Conservation (phyloP, 2,797 vertebrate genomes). For the Fistularia tabacaria region DNA sequence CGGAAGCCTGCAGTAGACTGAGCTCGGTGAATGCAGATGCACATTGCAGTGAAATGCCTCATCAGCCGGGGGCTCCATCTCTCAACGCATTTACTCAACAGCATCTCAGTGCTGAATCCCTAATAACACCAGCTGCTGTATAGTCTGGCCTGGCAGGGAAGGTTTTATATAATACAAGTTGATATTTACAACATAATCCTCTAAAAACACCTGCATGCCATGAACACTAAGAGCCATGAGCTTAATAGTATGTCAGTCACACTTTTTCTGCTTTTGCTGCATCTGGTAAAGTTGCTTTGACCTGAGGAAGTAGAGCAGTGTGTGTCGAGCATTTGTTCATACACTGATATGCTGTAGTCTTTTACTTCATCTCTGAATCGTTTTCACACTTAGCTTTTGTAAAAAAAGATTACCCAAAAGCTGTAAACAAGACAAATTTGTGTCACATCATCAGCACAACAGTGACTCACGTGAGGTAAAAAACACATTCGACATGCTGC, state of each 20-base stretch:
- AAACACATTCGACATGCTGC: no score
- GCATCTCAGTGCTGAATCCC: slow-evolving; percentile 13
- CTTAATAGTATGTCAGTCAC: not conserved
- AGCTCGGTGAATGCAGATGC: slow-evolving; percentile 3
- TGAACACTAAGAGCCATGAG: not conserved
- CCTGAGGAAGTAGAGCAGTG: not conserved
- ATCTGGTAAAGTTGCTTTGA: not conserved
- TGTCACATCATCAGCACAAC: no score
- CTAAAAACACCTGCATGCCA: not conserved
- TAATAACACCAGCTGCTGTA: slow-evolving; percentile 9
- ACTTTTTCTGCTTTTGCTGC: not conserved
- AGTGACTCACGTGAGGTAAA: no score
- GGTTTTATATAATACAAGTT: slow-evolving; percentile 2
- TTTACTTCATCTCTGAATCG: not conserved
- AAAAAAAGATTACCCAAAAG: no score
- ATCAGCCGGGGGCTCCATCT: slow-evolving; percentile 10
- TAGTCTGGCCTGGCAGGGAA: not conserved
- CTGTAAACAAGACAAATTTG: no score
- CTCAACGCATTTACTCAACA: slow-evolving; percentile 21
- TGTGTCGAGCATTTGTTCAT: no score
- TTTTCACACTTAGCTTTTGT: not conserved
- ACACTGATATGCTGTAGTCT: no score
- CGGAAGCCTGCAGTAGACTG: slow-evolving; percentile 10
- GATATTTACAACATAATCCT: not conserved
- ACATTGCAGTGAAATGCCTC: slow-evolving; percentile 10